These are phyloP conservation scores for Cerastis leucographa DNA, from an alignment of 2,888 invertebrate species.

Conservation along the genomic window DNA sequence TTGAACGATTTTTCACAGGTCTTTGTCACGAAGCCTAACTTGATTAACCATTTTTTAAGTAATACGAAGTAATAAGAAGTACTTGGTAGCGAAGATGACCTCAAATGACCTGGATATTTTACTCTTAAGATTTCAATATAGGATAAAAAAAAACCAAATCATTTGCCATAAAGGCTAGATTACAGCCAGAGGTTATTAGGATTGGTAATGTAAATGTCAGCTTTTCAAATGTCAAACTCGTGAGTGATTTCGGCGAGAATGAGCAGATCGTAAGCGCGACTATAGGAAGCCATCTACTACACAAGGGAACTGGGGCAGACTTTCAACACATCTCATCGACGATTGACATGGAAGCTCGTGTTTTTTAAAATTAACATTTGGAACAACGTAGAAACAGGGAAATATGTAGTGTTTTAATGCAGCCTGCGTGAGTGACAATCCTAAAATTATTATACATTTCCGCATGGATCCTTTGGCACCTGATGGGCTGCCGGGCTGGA, in stretches of 20 bases:
- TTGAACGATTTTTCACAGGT: not conserved
- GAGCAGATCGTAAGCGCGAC: slow-evolving; percentile 38
- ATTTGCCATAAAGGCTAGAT: not conserved
- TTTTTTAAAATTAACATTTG: not conserved
- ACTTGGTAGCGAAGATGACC: not conserved
- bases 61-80: not conserved
- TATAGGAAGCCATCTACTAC: slow-evolving; percentile 30
- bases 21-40: not conserved
- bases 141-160: not conserved
- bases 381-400: not conserved
- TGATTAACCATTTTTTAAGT: not conserved
- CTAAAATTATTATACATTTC: not conserved
- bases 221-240: slow-evolving; percentile 48
- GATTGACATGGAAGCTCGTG: not conserved
- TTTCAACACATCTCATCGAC: slow-evolving; percentile 1
- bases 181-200: slow-evolving; percentile 14
- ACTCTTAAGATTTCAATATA: not conserved
- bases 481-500: not conserved
- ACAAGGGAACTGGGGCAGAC: slow-evolving; percentile 3
- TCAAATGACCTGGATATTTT: not conserved
- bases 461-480: not conserved
- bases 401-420: not conserved
- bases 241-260: slow-evolving; percentile 62
- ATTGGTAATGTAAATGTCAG: slow-evolving; percentile 35
- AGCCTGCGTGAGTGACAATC: not conserved